Evolutionary conservation across 2,113 vertebrate genomes (phyloP).

Genomic region (Saccopteryx bilineata): DNA sequence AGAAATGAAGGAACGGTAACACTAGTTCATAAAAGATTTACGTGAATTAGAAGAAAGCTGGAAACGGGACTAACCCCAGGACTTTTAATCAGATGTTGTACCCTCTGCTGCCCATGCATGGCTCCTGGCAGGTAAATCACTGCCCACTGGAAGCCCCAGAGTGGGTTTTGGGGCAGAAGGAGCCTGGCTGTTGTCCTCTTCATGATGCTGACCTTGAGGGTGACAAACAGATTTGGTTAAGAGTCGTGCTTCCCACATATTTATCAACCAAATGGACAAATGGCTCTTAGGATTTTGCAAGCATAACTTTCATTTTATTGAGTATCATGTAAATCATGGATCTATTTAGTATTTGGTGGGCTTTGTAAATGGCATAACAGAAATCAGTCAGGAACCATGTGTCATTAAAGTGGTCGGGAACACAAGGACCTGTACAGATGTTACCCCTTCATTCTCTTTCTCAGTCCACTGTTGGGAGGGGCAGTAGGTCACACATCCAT

Average conservation of each 20-base stretch:
- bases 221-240: background rate
- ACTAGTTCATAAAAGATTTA: too few species aligned
- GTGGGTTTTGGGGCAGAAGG: background rate
- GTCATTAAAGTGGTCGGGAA: too few species aligned
- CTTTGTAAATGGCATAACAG: fast-evolving
- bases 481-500: fast-evolving
- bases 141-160: fast-evolving
- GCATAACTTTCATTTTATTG: background rate
- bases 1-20: background rate
- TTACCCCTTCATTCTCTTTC: fast-evolving
- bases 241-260: background rate
- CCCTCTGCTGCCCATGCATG: fast-evolving
- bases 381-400: too few species aligned
- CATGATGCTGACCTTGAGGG: too few species aligned
- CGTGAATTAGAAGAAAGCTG: background rate
- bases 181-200: fast-evolving
- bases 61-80: background rate
- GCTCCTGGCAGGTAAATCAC: background rate
- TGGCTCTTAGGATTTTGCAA: background rate
- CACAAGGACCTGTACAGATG: fast-evolving
- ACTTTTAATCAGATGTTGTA: fast-evolving
- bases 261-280: background rate
- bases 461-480: fast-evolving
- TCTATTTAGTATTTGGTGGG: too few species aligned
- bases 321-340: background rate